These are phyloP conservation scores for Drosophila neutralis DNA, from an alignment of 2,888 invertebrate species.

Conservation along the genomic window DNA sequence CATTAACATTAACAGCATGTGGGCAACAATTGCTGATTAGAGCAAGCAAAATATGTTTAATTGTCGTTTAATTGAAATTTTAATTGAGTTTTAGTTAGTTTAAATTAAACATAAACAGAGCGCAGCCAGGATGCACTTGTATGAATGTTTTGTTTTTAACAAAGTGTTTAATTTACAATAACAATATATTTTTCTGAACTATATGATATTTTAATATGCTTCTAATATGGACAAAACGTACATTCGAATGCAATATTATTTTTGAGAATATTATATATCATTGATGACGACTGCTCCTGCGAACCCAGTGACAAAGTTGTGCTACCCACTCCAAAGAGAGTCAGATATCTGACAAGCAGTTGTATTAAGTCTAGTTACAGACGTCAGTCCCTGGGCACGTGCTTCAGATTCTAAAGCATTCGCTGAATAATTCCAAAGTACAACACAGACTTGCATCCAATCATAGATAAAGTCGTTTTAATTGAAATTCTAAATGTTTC, in stretches of 20 bases:
- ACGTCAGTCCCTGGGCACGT: conserved; percentile 69
- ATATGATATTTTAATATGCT: neutral
- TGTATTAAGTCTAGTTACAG: conserved; percentile 40
- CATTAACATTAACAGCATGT: conserved; percentile 64
- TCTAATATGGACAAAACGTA: no score
- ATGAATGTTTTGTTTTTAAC: neutral
- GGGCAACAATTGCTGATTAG: conserved; percentile 45
- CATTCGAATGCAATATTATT: neutral
- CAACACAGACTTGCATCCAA: conserved; percentile 44
- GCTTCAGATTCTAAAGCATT: conserved; percentile 64
- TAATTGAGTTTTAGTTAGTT: conserved; percentile 13
- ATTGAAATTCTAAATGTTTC: conserved; percentile 78
- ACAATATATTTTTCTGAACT: neutral
- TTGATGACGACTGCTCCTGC: neutral
- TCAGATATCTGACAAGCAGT: conserved; percentile 29
- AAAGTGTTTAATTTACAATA: neutral
- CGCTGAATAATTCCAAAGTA: conserved; percentile 13
- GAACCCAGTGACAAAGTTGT: conserved; percentile 17
- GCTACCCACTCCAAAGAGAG: conserved; percentile 1
- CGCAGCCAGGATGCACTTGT: neutral
- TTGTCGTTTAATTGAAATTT: conserved; percentile 53
- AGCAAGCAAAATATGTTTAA: conserved; percentile 43
- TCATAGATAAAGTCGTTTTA: conserved; percentile 74
- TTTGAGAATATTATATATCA: neutral
- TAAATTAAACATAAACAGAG: neutral